Conservation (phyloP, 2,113 vertebrate genomes). For the Egretta garzetta region DNA sequence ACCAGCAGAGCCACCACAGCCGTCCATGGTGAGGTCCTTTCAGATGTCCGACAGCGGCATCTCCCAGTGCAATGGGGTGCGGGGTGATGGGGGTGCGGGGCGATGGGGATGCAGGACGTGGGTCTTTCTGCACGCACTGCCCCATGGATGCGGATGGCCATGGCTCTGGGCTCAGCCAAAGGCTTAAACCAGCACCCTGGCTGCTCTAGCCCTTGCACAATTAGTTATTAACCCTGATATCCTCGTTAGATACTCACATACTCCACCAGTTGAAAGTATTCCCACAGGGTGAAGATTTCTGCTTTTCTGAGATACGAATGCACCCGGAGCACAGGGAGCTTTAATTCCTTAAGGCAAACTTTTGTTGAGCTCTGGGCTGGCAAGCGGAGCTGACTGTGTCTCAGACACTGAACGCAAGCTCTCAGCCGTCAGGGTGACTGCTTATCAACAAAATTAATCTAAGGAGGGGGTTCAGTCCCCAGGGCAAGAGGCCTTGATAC, state of each 20-base stretch:
- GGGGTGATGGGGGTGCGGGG: rapidly evolving
- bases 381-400: background rate
- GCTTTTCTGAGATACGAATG: background rate
- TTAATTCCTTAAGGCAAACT: background rate
- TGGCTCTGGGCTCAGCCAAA: background rate
- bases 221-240: background rate
- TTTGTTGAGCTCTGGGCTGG: background rate
- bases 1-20: background rate
- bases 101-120: too few species aligned
- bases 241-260: background rate
- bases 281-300: background rate
- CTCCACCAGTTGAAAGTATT: background rate
- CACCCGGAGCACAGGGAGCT: background rate
- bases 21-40: rapidly evolving
- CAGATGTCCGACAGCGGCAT: rapidly evolving
- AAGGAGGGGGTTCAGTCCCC: background rate
- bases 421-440: background rate
- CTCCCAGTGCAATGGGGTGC: too few species aligned
- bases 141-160: rapidly evolving
- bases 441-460: background rate
- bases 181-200: background rate
- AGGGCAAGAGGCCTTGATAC: background rate
- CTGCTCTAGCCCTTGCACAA: background rate
- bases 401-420: rapidly evolving
- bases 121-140: background rate